These are phyloP conservation scores for Heliconius ethilla DNA, from an alignment of 2,888 invertebrate species.

Conservation along the genomic window DNA sequence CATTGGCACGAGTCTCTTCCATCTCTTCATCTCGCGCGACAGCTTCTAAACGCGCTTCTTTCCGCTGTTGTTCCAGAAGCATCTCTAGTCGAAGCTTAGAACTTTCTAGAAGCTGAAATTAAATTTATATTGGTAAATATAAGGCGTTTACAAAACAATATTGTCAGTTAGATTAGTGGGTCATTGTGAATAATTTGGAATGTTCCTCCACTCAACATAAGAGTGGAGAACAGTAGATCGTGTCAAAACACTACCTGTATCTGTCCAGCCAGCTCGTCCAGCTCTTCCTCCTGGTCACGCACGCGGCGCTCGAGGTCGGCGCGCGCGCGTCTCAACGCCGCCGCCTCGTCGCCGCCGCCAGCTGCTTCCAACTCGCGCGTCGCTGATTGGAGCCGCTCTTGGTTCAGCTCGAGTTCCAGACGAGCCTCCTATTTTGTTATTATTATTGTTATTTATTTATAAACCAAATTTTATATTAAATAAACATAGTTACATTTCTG, in stretches of 20 bases:
- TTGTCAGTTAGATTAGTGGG: too few relatives aligned
- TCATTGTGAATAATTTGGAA: too few relatives aligned
- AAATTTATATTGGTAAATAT: background rate
- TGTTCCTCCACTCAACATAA: background rate
- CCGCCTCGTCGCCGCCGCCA: conserved; percentile 92
- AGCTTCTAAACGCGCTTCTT: conserved; percentile 93
- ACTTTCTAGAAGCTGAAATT: conserved; percentile 90
- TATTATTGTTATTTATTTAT: too few relatives aligned
- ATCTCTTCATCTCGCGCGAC: conserved; percentile 96
- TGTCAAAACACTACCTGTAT: conserved; percentile 78
- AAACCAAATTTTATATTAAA: too few relatives aligned
- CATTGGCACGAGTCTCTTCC: conserved; percentile 94
- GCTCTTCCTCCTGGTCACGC: conserved; percentile 95
- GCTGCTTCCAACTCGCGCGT: conserved; percentile 93
- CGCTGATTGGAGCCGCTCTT: conserved; percentile 90
- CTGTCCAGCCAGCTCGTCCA: conserved; percentile 97
- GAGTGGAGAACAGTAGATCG: too few relatives aligned
- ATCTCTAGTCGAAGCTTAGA: conserved; percentile 96
- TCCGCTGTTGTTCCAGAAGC: conserved; percentile 94
- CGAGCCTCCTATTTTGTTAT: conserved; percentile 85
- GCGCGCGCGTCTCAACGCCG: conserved; percentile 90
- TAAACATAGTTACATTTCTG: too few relatives aligned
- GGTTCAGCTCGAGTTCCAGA: conserved; percentile 93
- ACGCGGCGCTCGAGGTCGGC: conserved; percentile 93
- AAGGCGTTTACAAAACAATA: background rate